Conservation (phyloP, 2,888 invertebrate genomes). For the Pandemis corylana region DNA sequence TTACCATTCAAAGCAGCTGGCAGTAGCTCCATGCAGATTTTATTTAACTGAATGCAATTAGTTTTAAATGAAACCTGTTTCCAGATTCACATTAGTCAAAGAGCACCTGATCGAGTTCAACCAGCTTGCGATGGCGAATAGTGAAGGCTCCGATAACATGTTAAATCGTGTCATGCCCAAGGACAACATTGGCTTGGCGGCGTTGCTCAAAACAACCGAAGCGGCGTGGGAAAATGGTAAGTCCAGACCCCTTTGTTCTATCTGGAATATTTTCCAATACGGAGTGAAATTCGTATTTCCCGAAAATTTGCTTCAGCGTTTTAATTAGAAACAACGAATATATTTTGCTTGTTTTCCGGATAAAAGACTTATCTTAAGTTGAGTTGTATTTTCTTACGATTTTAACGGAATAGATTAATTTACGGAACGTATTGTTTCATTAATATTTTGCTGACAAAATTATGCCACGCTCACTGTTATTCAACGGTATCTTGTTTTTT, state of each 20-base stretch:
- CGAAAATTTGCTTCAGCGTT: neutral
- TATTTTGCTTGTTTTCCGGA: neutral
- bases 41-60: neutral
- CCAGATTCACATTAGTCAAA: slow-evolving; percentile 96
- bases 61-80: slow-evolving; percentile 46
- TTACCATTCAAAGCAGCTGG: neutral
- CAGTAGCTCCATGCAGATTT: neutral
- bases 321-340: neutral
- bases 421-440: neutral
- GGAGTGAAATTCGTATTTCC: neutral
- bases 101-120: slow-evolving; percentile 99
- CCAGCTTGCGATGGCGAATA: slow-evolving; percentile 99
- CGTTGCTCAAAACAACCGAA: slow-evolving; percentile 97
- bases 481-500: neutral
- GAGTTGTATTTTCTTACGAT: neutral
- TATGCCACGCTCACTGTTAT: neutral
- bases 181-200: slow-evolving; percentile 99
- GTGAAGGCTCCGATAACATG: slow-evolving; percentile 99
- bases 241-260: slow-evolving; percentile 44
- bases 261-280: neutral
- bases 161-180: slow-evolving; percentile 99
- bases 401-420: neutral
- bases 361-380: neutral
- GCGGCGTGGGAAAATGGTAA: slow-evolving; percentile 96
- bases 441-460: neutral